Conservation (phyloP, 2,888 invertebrate species). For the Eupithecia dodoneata region DNA sequence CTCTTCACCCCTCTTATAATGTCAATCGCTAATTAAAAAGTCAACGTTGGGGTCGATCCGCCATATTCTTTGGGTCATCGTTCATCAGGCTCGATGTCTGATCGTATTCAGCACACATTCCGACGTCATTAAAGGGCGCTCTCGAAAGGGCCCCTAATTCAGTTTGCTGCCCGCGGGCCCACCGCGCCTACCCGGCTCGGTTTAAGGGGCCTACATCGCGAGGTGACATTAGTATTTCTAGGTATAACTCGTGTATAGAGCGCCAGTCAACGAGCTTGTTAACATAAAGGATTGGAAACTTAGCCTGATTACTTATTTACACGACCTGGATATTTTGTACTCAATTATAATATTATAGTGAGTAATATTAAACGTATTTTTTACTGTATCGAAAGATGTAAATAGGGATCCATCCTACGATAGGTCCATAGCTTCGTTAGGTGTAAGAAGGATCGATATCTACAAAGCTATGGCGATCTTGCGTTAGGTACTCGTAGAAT, state of each 20-base stretch:
- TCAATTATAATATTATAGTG: background rate
- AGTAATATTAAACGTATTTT: background rate
- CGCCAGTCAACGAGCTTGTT: no score
- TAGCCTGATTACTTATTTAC: no score
- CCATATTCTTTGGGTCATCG: background rate
- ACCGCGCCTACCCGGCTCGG: conserved; percentile 14
- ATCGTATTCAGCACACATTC: conserved; percentile 42
- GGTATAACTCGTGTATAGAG: no score
- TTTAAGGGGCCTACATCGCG: conserved; percentile 3
- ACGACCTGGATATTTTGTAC: background rate
- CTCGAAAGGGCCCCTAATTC: conserved; percentile 29
- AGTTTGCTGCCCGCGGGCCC: conserved; percentile 29
- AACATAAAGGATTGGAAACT: no score
- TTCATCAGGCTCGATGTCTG: conserved; percentile 15
- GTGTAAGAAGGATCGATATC: background rate
- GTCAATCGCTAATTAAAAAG: background rate
- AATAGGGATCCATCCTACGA: background rate
- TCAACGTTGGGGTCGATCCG: background rate
- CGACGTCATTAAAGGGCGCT: conserved; percentile 39
- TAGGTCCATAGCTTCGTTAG: background rate
- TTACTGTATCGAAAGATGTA: no score
- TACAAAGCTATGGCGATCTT: background rate
- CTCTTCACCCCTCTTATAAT: background rate
- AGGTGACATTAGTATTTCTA: no score
- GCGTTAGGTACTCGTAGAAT: background rate